Percentiles rank a stretch among this genome's conserved stretches.
phyloP scores from a whole-genome alignment of 1,140 invertebrate species.

The Pygmarrhopalites habei region DNA sequence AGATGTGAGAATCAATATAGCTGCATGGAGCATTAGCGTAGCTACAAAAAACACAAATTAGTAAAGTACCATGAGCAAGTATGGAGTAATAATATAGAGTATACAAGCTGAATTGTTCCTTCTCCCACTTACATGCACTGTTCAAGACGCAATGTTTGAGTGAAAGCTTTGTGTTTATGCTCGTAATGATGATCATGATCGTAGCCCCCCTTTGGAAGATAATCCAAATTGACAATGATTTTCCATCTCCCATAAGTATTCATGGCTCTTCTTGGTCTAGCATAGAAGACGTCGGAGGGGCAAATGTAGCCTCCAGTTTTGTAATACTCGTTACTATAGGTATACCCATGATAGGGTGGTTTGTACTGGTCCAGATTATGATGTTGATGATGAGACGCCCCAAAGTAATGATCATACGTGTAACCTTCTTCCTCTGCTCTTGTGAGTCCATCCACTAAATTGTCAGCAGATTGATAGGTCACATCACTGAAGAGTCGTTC shows the following conservation, averaged over 20 bases:
- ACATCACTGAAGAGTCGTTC: slow-evolving; percentile 40
- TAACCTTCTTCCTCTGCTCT: slow-evolving; percentile 40
- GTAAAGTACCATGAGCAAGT: background rate
- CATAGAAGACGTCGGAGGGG: slow-evolving; percentile 41
- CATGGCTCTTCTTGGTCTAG: slow-evolving; percentile 38
- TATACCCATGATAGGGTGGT: slow-evolving; percentile 38
- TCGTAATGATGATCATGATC: slow-evolving; percentile 3
- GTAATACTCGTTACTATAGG: slow-evolving; percentile 37
- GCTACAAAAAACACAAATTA: too few species aligned
- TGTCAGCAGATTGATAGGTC: slow-evolving; percentile 42
- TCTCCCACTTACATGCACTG: slow-evolving; percentile 40
- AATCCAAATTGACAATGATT: slow-evolving; percentile 39
- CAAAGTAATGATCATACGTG: slow-evolving; percentile 41
- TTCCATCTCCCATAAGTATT: slow-evolving; percentile 42
- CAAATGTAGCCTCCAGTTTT: slow-evolving; percentile 41
- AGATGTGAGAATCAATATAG: slow-evolving; percentile 32
- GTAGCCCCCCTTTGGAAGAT: slow-evolving; percentile 1
- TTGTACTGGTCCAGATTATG: slow-evolving; percentile 28
- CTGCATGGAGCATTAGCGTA: slow-evolving; percentile 39
- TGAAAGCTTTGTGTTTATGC: slow-evolving; percentile 20
- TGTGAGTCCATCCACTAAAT: slow-evolving; percentile 40
- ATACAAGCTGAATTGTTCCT: background rate
- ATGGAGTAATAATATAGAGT: too few species aligned
- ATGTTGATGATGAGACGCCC: slow-evolving; percentile 24
- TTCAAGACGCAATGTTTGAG: slow-evolving; percentile 40